These are phyloP conservation scores for Dynastes grantii DNA, from an alignment of 2,888 invertebrate species.

Conservation along the genomic window DNA sequence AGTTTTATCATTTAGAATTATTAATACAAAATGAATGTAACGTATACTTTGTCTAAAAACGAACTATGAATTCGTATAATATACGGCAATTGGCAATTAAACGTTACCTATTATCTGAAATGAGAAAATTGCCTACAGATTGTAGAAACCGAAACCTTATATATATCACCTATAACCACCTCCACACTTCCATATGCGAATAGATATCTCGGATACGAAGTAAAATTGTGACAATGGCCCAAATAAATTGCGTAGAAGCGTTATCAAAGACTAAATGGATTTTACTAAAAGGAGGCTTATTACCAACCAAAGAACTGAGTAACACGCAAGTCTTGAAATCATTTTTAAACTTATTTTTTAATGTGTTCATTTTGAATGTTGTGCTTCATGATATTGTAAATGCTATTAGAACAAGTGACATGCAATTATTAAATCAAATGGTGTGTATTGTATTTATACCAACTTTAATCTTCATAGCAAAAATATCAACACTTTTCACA, in stretches of 20 bases:
- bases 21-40: too few relatives aligned
- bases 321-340: not conserved
- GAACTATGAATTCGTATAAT: too few relatives aligned
- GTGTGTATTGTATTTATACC: not conserved
- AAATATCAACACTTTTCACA: not conserved
- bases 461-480: not conserved
- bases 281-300: constrained; percentile 20
- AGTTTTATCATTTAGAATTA: too few relatives aligned
- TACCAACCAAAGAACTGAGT: not conserved
- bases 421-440: constrained; percentile 8
- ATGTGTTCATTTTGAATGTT: not conserved
- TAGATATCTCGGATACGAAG: too few relatives aligned
- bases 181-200: too few relatives aligned
- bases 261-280: constrained; percentile 19
- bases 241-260: not conserved
- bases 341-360: not conserved
- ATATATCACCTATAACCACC: too few relatives aligned
- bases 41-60: too few relatives aligned
- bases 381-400: not conserved
- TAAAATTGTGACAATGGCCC: not conserved
- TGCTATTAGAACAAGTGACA: constrained; percentile 2
- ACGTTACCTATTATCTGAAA: too few relatives aligned
- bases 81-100: too few relatives aligned
- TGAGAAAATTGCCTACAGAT: too few relatives aligned
- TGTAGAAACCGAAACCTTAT: too few relatives aligned